These are phyloP conservation scores for Regulus satrapa DNA, from an alignment of 2,113 vertebrate genomes.

Conservation along the genomic window DNA sequence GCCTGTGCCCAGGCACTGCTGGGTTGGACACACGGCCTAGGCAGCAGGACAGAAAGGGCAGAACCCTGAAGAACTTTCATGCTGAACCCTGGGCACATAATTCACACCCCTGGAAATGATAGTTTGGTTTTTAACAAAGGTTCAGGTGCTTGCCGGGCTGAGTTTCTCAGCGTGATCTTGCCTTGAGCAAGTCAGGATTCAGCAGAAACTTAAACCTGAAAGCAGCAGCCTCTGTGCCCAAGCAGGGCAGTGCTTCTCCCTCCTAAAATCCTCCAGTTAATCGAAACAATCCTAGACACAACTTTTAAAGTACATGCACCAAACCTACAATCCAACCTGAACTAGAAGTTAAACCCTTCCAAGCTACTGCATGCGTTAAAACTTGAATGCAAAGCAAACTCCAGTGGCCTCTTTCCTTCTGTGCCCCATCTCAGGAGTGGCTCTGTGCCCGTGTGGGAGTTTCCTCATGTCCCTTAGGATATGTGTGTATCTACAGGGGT, in stretches of 20 bases:
- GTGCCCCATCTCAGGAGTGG: not conserved
- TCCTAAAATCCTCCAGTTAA: not conserved
- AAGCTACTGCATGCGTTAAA: not conserved
- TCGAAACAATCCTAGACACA: not conserved
- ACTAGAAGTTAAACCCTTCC: not conserved
- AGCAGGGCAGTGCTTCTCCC: not conserved
- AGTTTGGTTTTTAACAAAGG: not conserved
- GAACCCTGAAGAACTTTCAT: not conserved
- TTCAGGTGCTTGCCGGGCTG: not conserved
- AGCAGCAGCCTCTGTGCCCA: not conserved
- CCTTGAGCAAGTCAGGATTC: not conserved
- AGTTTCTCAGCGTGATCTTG: not conserved
- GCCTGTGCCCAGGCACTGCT: not conserved
- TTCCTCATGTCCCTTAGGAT: accelerated
- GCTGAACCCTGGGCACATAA: not conserved
- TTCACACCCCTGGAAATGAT: not conserved
- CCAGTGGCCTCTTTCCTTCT: not conserved
- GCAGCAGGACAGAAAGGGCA: not conserved
- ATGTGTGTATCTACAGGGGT: not conserved
- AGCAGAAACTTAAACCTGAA: not conserved
- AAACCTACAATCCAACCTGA: not conserved
- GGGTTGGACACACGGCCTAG: not conserved
- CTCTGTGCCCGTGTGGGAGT: accelerated
- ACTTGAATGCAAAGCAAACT: not conserved
- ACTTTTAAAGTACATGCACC: not conserved